phyloP scores from a whole-genome alignment of 2,888 invertebrate genomes.

The Pocota personata region DNA sequence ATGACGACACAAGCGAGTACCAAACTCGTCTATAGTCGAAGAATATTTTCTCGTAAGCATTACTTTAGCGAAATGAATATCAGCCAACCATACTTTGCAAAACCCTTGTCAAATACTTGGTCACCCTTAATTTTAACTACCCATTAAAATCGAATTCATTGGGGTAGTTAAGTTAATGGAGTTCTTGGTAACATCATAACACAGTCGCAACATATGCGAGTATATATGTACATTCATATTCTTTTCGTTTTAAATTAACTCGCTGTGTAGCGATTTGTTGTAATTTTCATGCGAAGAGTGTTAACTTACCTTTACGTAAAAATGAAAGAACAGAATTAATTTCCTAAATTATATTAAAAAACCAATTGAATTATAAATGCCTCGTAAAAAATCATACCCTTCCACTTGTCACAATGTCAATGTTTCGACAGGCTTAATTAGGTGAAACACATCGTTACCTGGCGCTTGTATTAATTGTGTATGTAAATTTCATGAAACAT shows the following conservation, averaged over 20 bases:
- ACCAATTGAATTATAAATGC: not conserved
- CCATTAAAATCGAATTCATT: slow-evolving; percentile 58
- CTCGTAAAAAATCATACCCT: slow-evolving; percentile 8
- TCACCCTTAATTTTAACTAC: slow-evolving; percentile 45
- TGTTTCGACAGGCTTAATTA: slow-evolving; percentile 50
- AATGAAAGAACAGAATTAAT: not conserved
- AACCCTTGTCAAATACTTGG: slow-evolving; percentile 48
- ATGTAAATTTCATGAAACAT: slow-evolving; percentile 48
- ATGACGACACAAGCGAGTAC: slow-evolving; percentile 12
- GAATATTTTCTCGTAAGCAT: not conserved
- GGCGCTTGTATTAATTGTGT: slow-evolving; percentile 60
- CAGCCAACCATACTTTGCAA: slow-evolving; percentile 9
- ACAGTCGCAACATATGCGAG: too few species aligned
- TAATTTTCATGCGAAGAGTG: not conserved
- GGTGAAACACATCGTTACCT: slow-evolving; percentile 45
- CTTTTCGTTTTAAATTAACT: too few species aligned
- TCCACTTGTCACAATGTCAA: slow-evolving; percentile 52
- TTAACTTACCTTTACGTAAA: not conserved
- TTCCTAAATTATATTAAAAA: not conserved
- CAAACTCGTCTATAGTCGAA: not conserved
- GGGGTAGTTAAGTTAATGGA: slow-evolving; percentile 51
- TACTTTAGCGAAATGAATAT: slow-evolving; percentile 2
- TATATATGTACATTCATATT: too few species aligned
- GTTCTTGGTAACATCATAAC: slow-evolving; percentile 32
- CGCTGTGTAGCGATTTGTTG: too few species aligned